phyloP scores from a whole-genome alignment of 2,888 invertebrate genomes.

The Crocallis elinguaria region DNA sequence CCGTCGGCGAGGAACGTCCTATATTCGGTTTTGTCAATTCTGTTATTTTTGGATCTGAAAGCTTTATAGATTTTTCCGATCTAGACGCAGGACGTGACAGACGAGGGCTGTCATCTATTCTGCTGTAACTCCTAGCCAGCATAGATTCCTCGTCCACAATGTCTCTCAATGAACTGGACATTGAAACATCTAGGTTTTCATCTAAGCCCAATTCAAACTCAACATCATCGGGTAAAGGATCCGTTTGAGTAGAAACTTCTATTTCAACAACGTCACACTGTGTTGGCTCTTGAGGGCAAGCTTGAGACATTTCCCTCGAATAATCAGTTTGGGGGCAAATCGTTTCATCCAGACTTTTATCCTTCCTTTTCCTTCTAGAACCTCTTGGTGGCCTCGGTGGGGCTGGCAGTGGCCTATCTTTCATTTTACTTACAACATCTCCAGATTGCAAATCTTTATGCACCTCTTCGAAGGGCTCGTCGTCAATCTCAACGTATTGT shows the following conservation, averaged over 20 bases:
- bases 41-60: conserved; percentile 83
- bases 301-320: conserved; percentile 41
- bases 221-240: conserved; percentile 92
- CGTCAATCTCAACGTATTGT: conserved; percentile 87
- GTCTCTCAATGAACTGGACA: conserved; percentile 76
- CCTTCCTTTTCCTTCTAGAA: conserved; percentile 70
- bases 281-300: conserved; percentile 42
- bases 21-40: conserved; percentile 82
- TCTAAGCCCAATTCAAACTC: conserved; percentile 86
- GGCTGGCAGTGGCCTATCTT: conserved; percentile 92
- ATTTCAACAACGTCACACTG: conserved; percentile 84
- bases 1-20: conserved; percentile 86
- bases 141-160: conserved; percentile 83
- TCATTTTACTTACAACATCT: conserved; percentile 92
- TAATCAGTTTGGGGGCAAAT: conserved; percentile 38
- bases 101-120: conserved; percentile 74
- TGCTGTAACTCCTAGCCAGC: conserved; percentile 74
- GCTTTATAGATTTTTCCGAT: conserved; percentile 83
- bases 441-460: conserved; percentile 89
- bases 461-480: conserved; percentile 84
- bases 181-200: conserved; percentile 74
- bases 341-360: conserved; percentile 50
- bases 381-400: conserved; percentile 93
- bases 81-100: conserved; percentile 82
- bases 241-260: conserved; percentile 93